Base-by-base conservation (phyloP, 2,888 invertebrate species). In the Cacoxenus indagator region DNA sequence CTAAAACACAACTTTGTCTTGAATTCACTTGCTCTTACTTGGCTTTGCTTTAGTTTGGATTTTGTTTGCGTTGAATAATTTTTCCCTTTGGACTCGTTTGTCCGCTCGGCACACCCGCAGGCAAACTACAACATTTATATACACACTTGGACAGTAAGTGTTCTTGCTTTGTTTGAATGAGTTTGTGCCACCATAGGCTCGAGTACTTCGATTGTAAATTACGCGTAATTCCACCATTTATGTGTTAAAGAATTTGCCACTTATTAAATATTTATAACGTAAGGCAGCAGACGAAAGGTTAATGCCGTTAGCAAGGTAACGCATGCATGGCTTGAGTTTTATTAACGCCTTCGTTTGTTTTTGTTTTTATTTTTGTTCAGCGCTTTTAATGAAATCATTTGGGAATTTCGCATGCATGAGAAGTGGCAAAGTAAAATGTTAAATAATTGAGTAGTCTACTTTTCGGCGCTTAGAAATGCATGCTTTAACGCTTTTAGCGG, bases 181-280 rank as follows among this genome's bases (percentile, higher is more conserved):
- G 37, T 37, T 37, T 54, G 11, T 54, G 54, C 26, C 4, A 19
- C 8, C 54, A 24, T 57, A 29, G 29, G 6, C 29, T 45, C 45
- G 45, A 26, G 11, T 48, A 57, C 72, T 69, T 61, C 78, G 81
- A 81, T 81, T 81, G 84, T 78, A 83, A 82, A 83, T 83, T 83
- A 78, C 77, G 74, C 73, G 65, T 82, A 81, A 83, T 80, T 78
- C 78, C 77, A 73, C 81, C 84, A 83, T 83, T 82, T 83, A 82
- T 82, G 83, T 81, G 83, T 82, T 81, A 75, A 78, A 81, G 78
- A 77, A 81, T 82, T 76, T 78, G 82, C 81, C 75, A 84, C 82
- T 82, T 83, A 81, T 81, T 83, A 84, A 83, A 81, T 83, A 81
- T 81, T 81, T 83, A 81, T 78, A 75, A 70, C 70, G 79, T 69